Base-by-base conservation (phyloP, 2,797 vertebrate species). In the Darevskia mixta region DNA sequence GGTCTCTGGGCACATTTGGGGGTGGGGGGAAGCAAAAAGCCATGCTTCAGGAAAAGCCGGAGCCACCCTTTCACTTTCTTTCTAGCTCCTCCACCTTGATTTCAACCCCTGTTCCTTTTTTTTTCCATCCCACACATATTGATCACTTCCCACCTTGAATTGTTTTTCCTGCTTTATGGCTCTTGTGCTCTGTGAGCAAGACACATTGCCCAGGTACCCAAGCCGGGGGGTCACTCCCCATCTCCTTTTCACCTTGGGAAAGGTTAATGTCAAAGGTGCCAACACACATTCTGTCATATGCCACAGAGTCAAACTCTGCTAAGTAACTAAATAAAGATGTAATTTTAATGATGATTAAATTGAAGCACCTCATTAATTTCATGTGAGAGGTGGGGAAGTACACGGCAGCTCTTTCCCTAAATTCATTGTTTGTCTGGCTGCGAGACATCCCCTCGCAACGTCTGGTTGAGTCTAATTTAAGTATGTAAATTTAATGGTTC, bases 331-430 rank as follows among this genome's bases (percentile, higher is more conserved):
- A 96, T 96, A 94, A 95, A 96, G 94, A 94, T 93, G 93, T 93
- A 95, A 94, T 93, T 92, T 92, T 95, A 94, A 95, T 94, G 91
- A 95, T 93, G 95, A 96, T 95, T 93, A 94, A 93, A 95, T 89
- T 88, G 96, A 96, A 96, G 94, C 96, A 95, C 92, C 95, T 96
- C 96, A 94, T 96, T 96, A 95, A 96, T 95, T 96, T 97, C 94
- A 95, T 94, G 95, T 84, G 95, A 96, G 94, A 95, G 94, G 95
- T 93, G 95, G 95, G 93, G 92, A 92, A 94, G 93, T 92, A 94
- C 86, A 90, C 77, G 89, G 85, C n/a, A 71, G 92, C 81, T 35
- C 92, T 90, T 94, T 95, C 92, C 93, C 86, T 90, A 96, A 96
- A 96, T 92, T 92, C 96, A 95, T 87, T 93, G 96, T 95, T 95